A percentile compares a stretch with the other conserved stretches of the same genome.
phyloP scores from a whole-genome alignment of 2,113 vertebrate genomes.

The Tyto alba region DNA sequence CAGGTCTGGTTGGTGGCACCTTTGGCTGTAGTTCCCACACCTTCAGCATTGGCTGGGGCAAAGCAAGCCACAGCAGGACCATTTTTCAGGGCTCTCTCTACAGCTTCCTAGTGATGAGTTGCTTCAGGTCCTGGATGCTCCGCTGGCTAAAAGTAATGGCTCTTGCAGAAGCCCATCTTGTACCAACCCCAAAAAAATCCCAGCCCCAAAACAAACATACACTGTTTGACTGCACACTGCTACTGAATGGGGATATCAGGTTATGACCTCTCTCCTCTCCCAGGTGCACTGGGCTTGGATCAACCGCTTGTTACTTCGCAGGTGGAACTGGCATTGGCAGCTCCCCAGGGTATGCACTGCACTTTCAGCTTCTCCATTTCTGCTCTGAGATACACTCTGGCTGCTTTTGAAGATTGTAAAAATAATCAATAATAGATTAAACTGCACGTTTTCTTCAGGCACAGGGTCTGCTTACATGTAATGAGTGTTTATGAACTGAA shows the following conservation, averaged over 20 bases:
- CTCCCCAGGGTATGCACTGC: neutral
- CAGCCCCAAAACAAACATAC: neutral
- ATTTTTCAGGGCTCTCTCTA: neutral
- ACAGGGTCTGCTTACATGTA: neutral
- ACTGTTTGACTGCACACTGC: neutral
- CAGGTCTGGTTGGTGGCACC: neutral
- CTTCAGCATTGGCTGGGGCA: accelerated
- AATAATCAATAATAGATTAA: slow-evolving; percentile 48
- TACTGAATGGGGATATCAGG: neutral
- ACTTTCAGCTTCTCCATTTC: neutral
- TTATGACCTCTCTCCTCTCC: neutral
- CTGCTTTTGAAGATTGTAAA: slow-evolving; percentile 12
- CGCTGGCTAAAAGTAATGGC: neutral
- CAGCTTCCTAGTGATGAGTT: neutral
- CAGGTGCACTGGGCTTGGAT: neutral
- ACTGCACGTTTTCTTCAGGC: neutral
- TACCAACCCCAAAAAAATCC: neutral
- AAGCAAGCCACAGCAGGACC: neutral
- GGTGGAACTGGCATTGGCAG: neutral
- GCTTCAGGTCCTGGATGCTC: neutral
- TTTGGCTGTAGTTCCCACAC: neutral
- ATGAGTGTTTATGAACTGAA: neutral
- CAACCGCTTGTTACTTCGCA: neutral
- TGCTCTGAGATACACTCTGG: neutral
- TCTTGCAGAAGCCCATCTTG: neutral